These are phyloP conservation scores for Rambutsinella grinnellia DNA, from an alignment of 2,888 invertebrate species.

Conservation along the genomic window DNA sequence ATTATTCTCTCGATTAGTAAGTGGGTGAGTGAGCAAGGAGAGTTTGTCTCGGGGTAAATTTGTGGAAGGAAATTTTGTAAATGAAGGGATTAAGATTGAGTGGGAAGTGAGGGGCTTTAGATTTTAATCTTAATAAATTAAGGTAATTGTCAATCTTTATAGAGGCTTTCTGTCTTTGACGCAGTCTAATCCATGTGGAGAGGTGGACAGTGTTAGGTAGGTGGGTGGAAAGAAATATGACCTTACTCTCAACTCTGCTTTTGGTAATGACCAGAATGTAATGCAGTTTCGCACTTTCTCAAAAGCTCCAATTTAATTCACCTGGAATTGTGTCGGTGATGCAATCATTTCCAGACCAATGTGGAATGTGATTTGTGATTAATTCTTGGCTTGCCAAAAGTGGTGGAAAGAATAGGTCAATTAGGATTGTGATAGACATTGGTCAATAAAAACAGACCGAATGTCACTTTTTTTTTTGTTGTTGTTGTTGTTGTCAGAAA, in stretches of 20 bases:
- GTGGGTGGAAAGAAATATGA: not conserved
- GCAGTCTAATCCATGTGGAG: not conserved
- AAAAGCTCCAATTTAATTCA: not conserved
- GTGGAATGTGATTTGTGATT: not conserved
- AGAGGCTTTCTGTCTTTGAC: not conserved
- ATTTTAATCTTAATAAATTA: not conserved
- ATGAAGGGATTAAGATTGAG: not conserved
- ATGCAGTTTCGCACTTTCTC: not conserved
- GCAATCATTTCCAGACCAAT: not conserved
- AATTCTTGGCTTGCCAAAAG: no score
- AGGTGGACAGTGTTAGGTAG: not conserved
- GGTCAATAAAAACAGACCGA: no score
- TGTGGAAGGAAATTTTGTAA: not conserved
- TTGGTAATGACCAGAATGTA: not conserved
- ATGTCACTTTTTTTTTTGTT: no score
- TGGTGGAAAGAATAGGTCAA: no score
- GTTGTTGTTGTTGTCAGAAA: no score
- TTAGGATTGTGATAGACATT: no score
- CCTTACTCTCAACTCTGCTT: not conserved
- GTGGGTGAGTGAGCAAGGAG: no score
- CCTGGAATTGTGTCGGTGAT: not conserved
- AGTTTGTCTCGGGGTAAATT: not conserved
- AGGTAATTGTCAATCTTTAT: not conserved
- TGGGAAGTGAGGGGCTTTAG: not conserved
- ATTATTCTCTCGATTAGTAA: no score